These are phyloP conservation scores for Lithophane ornitopus DNA, from an alignment of 2,888 invertebrate species.

Conservation along the genomic window DNA sequence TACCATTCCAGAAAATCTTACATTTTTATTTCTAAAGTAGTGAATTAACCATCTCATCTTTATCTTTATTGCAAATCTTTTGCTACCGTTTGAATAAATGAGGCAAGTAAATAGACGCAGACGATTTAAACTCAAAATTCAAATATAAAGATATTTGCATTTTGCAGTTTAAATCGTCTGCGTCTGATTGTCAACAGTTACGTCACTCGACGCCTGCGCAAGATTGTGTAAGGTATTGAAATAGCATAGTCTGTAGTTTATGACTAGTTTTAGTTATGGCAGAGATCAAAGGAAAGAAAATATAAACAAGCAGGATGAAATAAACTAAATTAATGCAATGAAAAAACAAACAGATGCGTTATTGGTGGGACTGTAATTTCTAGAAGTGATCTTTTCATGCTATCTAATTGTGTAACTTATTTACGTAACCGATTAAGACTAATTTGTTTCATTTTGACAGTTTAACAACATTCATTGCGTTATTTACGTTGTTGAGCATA, in stretches of 20 bases:
- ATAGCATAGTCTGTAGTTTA: slow-evolving; percentile 3
- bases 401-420: too few species aligned
- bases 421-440: too few species aligned
- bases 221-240: slow-evolving; percentile 14
- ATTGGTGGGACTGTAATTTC: neutral
- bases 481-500: too few species aligned
- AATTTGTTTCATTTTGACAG: too few species aligned
- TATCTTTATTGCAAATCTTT: slow-evolving; percentile 20
- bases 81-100: slow-evolving; percentile 18
- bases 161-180: slow-evolving; percentile 15
- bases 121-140: too few species aligned
- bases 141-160: slow-evolving; percentile 42
- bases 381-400: too few species aligned
- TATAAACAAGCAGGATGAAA: neutral
- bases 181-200: slow-evolving; percentile 37
- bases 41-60: slow-evolving; percentile 21
- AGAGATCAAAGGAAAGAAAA: slow-evolving; percentile 21
- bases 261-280: neutral
- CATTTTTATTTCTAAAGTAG: neutral
- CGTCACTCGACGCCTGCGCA: slow-evolving; percentile 33
- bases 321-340: neutral
- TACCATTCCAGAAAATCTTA: neutral
- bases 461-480: too few species aligned
- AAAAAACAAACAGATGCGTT: neutral
- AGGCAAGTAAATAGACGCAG: slow-evolving; percentile 32